Base-by-base conservation (phyloP, 1,140 invertebrate species). In the Eumaeus atala region DNA sequence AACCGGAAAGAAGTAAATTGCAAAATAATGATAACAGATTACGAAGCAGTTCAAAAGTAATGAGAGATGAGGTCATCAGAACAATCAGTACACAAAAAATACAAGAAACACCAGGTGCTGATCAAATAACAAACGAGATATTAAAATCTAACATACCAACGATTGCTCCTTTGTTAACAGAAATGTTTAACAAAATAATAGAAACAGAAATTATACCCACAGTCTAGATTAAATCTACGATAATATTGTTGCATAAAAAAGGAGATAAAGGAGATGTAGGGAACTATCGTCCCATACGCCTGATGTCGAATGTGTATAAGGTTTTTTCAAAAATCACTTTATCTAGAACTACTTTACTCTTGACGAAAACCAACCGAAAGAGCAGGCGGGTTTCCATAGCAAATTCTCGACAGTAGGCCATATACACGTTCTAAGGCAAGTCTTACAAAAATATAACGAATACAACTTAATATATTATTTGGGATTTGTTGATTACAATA, bases 71-170 rank as follows among this genome's bases (percentile, higher is more conserved):
- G 50, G 53, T 56, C 18, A 9, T 56, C 34, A 63, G 58, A 35
- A 44, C 64, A 16, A 64, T 64, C 38, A 49, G 38, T 2, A 34
- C 10, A 10, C 62, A 68, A 54, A 61, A 61, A 16, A 48, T 18
- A 16, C 54, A 67, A 17, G 57, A 64, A 58, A 42, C 59, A 0
- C 51, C 64, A n/a, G 64, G 64, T 1, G 48, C 57, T 21, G 59
- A 62, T 14, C 33, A 37, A 10, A 62, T 67, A 5, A 48, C 28
- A 18, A 67, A 67, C 16, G 59, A 67, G 36, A 21, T 58, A 0
- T 21, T 67, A 1, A 53, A 28, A 52, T 56, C 47, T 3, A 54
- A 53, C n/a, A 14, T 59, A 9, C 14, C 55, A 28, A 49, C 59
- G 56, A 0, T 62, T 52, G 28, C n/a, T 7, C 60, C 60, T 10